Percentiles rank a stretch among this genome's conserved stretches.
Conservation (phyloP, 2,113 vertebrate genomes). For the Hepsetus odoe region DNA sequence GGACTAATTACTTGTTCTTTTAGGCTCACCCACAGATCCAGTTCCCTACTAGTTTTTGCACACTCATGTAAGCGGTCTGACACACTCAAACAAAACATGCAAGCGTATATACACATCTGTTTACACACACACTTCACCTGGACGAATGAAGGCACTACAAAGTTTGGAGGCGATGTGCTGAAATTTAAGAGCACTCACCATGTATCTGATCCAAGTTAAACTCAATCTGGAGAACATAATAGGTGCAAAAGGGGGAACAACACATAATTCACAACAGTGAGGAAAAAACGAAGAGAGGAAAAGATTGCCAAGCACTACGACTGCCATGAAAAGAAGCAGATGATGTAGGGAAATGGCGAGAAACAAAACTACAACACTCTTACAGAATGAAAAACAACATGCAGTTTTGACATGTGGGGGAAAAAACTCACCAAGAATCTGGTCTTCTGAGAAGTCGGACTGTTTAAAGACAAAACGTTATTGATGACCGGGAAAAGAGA, state of each 20-base stretch:
- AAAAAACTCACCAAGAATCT: constrained; percentile 86
- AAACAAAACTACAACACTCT: constrained; percentile 34
- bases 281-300: constrained; percentile 50
- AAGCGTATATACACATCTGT: constrained; percentile 33
- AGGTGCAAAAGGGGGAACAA: constrained; percentile 64
- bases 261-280: constrained; percentile 57
- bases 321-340: constrained; percentile 36
- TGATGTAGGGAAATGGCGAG: constrained; percentile 47
- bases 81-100: constrained; percentile 9
- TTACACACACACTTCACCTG: not conserved
- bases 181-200: constrained; percentile 71
- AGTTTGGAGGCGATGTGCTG: constrained; percentile 29
- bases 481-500: constrained; percentile 32
- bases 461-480: constrained; percentile 73
- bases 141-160: constrained; percentile 34
- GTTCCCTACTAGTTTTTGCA: not conserved
- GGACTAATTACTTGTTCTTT: not conserved
- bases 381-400: constrained; percentile 40
- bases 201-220: constrained; percentile 80
- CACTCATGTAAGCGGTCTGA: not conserved
- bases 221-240: constrained; percentile 77
- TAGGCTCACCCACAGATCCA: not conserved
- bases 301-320: constrained; percentile 45
- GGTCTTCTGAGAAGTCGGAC: constrained; percentile 93
- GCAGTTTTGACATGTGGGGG: constrained; percentile 42